Conservation (phyloP, 2,888 invertebrate genomes). For the Habroteleia sp. region DNA sequence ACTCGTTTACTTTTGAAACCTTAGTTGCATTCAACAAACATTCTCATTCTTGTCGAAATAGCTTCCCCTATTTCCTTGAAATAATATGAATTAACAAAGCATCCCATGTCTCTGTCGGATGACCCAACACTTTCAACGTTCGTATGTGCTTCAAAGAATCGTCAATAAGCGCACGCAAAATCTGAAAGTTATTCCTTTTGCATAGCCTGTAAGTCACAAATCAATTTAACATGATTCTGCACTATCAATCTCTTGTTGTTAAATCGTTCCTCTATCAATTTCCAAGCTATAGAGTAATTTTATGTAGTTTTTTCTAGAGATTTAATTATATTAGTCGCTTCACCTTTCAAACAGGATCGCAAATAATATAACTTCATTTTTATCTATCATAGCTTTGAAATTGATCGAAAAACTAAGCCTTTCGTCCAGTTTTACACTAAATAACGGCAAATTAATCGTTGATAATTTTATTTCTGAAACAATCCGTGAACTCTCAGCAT, state of each 20-base stretch:
- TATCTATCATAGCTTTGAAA: conserved; percentile 54
- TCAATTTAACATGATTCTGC: conserved; percentile 38
- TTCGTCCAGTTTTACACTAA: conserved; percentile 24
- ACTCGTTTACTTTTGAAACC: conserved; percentile 4
- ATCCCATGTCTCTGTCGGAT: too few species aligned
- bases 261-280: background rate
- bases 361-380: conserved; percentile 56
- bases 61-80: conserved; percentile 10
- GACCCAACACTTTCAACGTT: conserved; percentile 12
- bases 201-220: conserved; percentile 35
- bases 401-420: conserved; percentile 47
- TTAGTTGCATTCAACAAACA: background rate
- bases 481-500: too few species aligned
- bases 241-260: conserved; percentile 36
- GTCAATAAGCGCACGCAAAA: conserved; percentile 20
- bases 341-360: conserved; percentile 7
- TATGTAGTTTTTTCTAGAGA: background rate
- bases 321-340: conserved; percentile 7
- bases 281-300: conserved; percentile 4
- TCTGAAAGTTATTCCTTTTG: conserved; percentile 26
- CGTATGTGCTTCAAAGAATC: conserved; percentile 21
- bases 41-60: conserved; percentile 35
- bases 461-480: conserved; percentile 24
- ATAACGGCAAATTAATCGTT: conserved; percentile 14
- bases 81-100: conserved; percentile 23